phyloP scores from a whole-genome alignment of 2,113 vertebrate genomes.

The Ageneiosus marmoratus region DNA sequence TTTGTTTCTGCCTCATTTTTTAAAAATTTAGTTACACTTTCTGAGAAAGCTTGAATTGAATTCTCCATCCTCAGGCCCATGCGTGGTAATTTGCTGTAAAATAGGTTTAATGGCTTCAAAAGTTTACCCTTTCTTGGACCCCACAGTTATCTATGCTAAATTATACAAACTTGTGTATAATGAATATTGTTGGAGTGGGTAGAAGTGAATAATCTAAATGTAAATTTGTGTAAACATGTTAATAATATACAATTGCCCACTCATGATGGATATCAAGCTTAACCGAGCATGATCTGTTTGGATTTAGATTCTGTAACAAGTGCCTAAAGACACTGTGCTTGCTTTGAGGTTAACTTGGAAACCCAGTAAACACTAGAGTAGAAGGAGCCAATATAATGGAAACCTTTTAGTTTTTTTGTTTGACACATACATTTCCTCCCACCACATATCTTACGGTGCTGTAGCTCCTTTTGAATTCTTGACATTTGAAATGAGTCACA shows the following conservation, averaged over 20 bases:
- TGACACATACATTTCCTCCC: neutral
- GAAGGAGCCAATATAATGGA: neutral
- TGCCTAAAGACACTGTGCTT: neutral
- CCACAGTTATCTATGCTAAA: neutral
- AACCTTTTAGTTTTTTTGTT: neutral
- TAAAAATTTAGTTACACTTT: neutral
- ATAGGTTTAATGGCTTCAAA: neutral
- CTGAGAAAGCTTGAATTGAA: neutral
- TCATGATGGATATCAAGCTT: neutral
- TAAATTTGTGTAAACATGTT: neutral
- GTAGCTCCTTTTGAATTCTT: neutral
- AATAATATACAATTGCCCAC: neutral
- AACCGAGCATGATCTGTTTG: neutral
- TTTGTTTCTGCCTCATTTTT: neutral
- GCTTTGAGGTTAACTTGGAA: neutral
- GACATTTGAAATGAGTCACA: neutral
- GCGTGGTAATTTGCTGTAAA: neutral
- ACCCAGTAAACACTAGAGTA: neutral
- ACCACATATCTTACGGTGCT: no score
- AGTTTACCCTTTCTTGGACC: no score
- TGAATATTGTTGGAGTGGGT: neutral
- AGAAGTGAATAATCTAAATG: neutral
- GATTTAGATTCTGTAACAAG: neutral
- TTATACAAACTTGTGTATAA: slow-evolving; percentile 13
- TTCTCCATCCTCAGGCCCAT: neutral